Conservation (phyloP, 1,140 invertebrate genomes). For the Apis mellifera region DNA sequence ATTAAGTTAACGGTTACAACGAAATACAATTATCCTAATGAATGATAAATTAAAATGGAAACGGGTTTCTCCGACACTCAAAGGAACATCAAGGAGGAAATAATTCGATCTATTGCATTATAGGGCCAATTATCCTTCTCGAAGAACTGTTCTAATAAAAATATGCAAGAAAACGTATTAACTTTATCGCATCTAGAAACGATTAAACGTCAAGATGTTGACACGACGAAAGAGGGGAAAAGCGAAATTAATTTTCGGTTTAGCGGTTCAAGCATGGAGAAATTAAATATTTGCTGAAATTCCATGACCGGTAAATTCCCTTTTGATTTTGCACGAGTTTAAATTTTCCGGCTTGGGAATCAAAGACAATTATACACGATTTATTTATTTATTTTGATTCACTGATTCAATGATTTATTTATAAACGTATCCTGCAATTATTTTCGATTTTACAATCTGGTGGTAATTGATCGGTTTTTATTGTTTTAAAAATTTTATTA, state of each 20-base stretch:
- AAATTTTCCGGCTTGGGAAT: background rate
- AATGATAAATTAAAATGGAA: background rate
- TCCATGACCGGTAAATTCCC: background rate
- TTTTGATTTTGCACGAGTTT: background rate
- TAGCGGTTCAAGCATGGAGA: background rate
- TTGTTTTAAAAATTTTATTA: no score
- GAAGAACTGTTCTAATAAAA: background rate
- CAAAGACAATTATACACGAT: no score
- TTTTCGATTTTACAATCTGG: no score
- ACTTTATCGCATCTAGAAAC: background rate
- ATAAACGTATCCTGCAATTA: no score
- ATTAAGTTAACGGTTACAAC: background rate
- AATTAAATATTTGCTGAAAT: slow-evolving; percentile 31
- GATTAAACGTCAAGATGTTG: slow-evolving; percentile 29
- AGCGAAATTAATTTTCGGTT: slow-evolving; percentile 28
- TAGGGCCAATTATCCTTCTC: background rate
- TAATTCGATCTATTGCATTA: background rate
- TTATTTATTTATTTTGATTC: no score
- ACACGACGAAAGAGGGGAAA: background rate
- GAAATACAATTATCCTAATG: background rate
- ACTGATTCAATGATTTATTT: no score
- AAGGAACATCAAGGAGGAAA: background rate
- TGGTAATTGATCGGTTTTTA: no score
- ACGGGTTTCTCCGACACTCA: no score
- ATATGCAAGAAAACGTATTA: slow-evolving; percentile 5